These are phyloP conservation scores for Oncopodura yosiiana DNA, from an alignment of 1,140 invertebrate species.

Conservation along the genomic window DNA sequence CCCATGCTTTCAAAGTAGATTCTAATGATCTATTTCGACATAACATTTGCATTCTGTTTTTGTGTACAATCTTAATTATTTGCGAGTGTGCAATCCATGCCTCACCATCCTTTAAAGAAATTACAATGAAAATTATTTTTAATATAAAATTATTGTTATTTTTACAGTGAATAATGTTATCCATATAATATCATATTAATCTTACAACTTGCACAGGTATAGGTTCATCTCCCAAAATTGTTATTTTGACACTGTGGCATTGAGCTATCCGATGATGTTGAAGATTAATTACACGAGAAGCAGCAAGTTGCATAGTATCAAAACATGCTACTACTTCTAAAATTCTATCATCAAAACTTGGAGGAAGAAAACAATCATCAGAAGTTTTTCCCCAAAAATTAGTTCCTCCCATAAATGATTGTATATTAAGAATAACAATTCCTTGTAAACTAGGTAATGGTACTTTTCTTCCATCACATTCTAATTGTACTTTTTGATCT, in stretches of 20 bases:
- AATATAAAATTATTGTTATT: not conserved
- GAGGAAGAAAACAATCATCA: slow-evolving; percentile 75
- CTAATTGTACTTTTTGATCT: slow-evolving; percentile 83
- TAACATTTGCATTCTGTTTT: slow-evolving; percentile 92
- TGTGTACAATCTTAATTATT: slow-evolving; percentile 88
- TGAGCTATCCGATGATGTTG: slow-evolving; percentile 95
- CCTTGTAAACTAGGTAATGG: slow-evolving; percentile 87
- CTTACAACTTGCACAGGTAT: slow-evolving; percentile 34
- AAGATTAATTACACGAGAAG: slow-evolving; percentile 83
- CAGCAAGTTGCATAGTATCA: slow-evolving; percentile 93
- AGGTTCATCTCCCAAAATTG: slow-evolving; percentile 62
- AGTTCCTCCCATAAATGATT: slow-evolving; percentile 95
- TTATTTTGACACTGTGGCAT: slow-evolving; percentile 89
- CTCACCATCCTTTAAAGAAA: slow-evolving; percentile 75
- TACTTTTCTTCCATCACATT: slow-evolving; percentile 85
- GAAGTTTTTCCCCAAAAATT: slow-evolving; percentile 94
- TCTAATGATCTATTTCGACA: slow-evolving; percentile 81
- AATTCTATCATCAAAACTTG: slow-evolving; percentile 84
- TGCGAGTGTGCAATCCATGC: slow-evolving; percentile 97
- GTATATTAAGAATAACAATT: slow-evolving; percentile 94
- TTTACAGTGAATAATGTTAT: not conserved
- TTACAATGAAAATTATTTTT: not conserved
- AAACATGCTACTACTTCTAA: slow-evolving; percentile 53
- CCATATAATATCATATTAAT: not conserved
- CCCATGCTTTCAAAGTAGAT: slow-evolving; percentile 79